phyloP scores from a whole-genome alignment of 2,888 invertebrate species.

The Odontomyia ornata region DNA sequence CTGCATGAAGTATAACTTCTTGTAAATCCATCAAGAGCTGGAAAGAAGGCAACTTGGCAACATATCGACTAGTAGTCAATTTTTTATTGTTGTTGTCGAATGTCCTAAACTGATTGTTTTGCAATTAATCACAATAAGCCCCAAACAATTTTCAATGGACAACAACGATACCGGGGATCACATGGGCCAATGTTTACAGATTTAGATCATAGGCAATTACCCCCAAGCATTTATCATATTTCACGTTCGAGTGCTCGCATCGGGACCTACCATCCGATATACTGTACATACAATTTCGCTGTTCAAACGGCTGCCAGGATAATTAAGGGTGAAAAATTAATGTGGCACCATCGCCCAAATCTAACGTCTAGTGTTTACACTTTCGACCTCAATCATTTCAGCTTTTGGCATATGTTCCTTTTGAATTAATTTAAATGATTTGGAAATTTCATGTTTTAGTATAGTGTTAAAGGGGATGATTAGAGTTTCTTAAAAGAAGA shows the following conservation, averaged over 20 bases:
- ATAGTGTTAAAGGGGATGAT: no score
- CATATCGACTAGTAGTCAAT: neutral
- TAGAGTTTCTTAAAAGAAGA: no score
- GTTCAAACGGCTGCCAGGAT: conserved; percentile 23
- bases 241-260: conserved; percentile 1
- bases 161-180: neutral
- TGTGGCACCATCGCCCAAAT: neutral
- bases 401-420: neutral
- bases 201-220: conserved; percentile 42
- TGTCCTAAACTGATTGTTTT: conserved; percentile 32
- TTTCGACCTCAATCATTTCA: conserved; percentile 5
- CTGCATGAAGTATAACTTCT: no score
- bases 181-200: conserved; percentile 37
- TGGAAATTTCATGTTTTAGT: neutral
- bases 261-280: neutral
- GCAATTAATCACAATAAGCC: conserved; percentile 32
- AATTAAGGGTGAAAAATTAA: conserved; percentile 41
- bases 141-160: conserved; percentile 1
- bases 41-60: conserved; percentile 7
- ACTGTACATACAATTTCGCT: neutral
- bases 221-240: conserved; percentile 39
- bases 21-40: no score
- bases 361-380: neutral
- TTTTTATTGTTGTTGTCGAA: conserved; percentile 26
- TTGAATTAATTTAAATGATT: neutral